phyloP scores from a whole-genome alignment of 2,797 vertebrate genomes.

The Meda fulgida region DNA sequence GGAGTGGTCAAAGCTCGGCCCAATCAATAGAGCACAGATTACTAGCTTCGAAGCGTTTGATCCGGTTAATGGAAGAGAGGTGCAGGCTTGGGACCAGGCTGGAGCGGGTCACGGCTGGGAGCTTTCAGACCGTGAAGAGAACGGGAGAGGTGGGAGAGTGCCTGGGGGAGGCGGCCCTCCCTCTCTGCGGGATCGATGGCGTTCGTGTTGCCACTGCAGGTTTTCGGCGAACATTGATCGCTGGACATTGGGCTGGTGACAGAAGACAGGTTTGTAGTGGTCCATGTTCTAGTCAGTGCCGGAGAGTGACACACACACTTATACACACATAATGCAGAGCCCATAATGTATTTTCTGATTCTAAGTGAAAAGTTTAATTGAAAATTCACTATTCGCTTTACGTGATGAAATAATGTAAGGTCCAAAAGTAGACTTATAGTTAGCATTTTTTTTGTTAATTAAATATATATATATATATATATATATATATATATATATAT shows the following conservation, averaged over 20 bases:
- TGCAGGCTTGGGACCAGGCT: conserved; percentile 46
- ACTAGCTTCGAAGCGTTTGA: conserved; percentile 67
- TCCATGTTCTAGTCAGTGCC: conserved; percentile 37
- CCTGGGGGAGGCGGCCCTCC: conserved; percentile 20
- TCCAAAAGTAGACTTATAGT: neutral
- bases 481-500: too few species aligned
- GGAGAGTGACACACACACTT: neutral
- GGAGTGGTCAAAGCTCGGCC: conserved; percentile 75
- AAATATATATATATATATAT: too few species aligned
- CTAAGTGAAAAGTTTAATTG: neutral
- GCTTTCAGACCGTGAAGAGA: conserved; percentile 4
- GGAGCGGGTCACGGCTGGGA: conserved; percentile 50
- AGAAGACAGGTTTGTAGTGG: conserved; percentile 23
- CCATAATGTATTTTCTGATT: neutral
- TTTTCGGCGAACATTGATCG: conserved; percentile 56
- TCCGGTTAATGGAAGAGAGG: conserved; percentile 70
- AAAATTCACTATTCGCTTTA: neutral
- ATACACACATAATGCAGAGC: neutral
- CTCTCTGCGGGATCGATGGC: conserved; percentile 50
- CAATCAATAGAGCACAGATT: conserved; percentile 79
- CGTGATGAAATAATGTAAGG: neutral
- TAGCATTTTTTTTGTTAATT: neutral
- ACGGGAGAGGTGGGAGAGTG: neutral
- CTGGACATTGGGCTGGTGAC: conserved; percentile 41
- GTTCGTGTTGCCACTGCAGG: conserved; percentile 49